phyloP scores from a whole-genome alignment of 2,888 invertebrate species.

The Ecdyonurus torrentis region DNA sequence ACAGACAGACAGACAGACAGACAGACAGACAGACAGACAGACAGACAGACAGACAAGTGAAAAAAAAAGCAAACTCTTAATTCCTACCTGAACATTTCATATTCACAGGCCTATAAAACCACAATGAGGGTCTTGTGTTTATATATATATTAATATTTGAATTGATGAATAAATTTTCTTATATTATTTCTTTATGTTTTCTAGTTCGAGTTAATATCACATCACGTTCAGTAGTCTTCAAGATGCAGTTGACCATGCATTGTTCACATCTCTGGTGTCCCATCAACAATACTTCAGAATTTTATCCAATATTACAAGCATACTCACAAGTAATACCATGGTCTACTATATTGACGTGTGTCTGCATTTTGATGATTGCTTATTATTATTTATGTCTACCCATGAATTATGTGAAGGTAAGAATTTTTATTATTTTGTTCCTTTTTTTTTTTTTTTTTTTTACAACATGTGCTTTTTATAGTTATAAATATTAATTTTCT shows the following conservation, averaged over 20 bases:
- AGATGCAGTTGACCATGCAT: neutral
- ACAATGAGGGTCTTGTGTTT: too few relatives aligned
- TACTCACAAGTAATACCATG: neutral
- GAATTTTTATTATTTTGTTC: neutral
- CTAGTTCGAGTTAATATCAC: too few relatives aligned
- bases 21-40: too few relatives aligned
- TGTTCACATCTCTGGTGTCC: neutral
- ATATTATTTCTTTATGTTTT: too few relatives aligned
- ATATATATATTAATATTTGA: too few relatives aligned
- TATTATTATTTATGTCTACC: neutral
- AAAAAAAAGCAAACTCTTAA: too few relatives aligned
- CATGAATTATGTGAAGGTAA: neutral
- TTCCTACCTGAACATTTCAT: too few relatives aligned
- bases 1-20: too few relatives aligned
- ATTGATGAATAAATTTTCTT: too few relatives aligned
- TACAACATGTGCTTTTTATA: neutral
- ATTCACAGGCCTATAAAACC: too few relatives aligned
- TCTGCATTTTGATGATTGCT: neutral
- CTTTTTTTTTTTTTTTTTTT: neutral
- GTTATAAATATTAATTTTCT: neutral
- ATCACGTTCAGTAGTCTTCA: neutral
- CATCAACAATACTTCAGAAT: neutral
- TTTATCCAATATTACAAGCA: neutral
- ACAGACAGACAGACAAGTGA: too few relatives aligned
- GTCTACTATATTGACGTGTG: neutral